Percentiles rank a stretch among this genome's conserved stretches.
These are phyloP conservation scores for Celastrina argiolus DNA, from an alignment of 2,888 invertebrate genomes.

Conservation along the genomic window DNA sequence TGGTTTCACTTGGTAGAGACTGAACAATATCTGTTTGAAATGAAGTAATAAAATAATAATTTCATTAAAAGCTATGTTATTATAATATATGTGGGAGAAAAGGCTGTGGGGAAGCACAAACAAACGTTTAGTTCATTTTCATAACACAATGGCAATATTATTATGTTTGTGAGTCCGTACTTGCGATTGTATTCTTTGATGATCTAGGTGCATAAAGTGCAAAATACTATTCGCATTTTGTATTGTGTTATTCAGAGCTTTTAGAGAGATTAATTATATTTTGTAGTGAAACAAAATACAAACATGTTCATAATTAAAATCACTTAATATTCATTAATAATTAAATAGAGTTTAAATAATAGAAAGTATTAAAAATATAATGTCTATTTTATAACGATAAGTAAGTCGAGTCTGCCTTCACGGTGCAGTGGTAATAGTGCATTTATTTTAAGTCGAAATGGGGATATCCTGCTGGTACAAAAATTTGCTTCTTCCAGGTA, in stretches of 20 bases:
- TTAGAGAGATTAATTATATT: background rate
- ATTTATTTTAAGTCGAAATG: no score
- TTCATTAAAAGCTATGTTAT: background rate
- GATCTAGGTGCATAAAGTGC: background rate
- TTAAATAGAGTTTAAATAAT: no score
- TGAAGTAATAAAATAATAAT: no score
- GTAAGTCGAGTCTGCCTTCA: no score
- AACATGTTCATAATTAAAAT: no score
- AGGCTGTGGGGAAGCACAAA: slow-evolving; percentile 21
- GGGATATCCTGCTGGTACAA: no score
- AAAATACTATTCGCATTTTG: slow-evolving; percentile 2
- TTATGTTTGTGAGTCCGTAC: background rate
- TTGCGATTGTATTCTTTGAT: background rate
- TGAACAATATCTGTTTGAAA: no score
- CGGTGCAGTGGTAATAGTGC: no score
- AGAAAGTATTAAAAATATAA: no score
- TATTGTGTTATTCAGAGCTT: background rate
- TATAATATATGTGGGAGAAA: background rate
- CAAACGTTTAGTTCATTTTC: background rate
- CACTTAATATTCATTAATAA: no score
- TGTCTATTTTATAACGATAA: no score
- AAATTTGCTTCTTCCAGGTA: slow-evolving; percentile 41
- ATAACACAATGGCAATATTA: background rate
- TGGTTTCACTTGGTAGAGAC: no score
- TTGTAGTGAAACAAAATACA: background rate